Conservation (phyloP, 2,113 vertebrate genomes). For the Sinocyclocheilus grahami region DNA sequence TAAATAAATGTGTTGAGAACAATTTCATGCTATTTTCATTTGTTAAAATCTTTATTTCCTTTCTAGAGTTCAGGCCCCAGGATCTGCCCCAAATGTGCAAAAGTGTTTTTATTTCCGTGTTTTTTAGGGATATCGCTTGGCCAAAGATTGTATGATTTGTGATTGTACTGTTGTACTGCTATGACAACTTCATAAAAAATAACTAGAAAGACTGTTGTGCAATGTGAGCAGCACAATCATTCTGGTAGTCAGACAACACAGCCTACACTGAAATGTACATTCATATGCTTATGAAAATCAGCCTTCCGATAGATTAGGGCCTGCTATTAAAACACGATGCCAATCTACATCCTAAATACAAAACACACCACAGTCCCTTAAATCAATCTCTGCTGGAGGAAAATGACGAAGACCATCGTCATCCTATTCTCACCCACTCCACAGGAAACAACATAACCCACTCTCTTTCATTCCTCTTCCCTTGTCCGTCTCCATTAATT, state of each 20-base stretch:
- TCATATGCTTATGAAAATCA: no score
- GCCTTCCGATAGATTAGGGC: neutral
- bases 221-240: neutral
- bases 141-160: neutral
- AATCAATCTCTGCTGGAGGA: neutral
- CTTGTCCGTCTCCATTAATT: slow-evolving; percentile 26
- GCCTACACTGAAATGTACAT: no score
- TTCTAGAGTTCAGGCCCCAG: neutral
- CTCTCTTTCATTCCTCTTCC: slow-evolving; percentile 31
- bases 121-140: neutral
- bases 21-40: no score
- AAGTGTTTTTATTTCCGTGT: neutral
- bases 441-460: neutral
- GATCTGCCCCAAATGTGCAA: neutral
- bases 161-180: neutral
- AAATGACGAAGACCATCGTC: neutral
- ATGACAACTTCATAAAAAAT: neutral
- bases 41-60: neutral
- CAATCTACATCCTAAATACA: slow-evolving; percentile 41
- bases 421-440: neutral
- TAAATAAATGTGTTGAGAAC: no score
- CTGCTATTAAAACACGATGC: slow-evolving; percentile 29
- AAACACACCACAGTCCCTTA: slow-evolving; percentile 50
- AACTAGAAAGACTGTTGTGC: neutral
- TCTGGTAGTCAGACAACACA: neutral